Base-by-base conservation (phyloP, 2,888 invertebrate genomes). In the Adelognathus sp. region DNA sequence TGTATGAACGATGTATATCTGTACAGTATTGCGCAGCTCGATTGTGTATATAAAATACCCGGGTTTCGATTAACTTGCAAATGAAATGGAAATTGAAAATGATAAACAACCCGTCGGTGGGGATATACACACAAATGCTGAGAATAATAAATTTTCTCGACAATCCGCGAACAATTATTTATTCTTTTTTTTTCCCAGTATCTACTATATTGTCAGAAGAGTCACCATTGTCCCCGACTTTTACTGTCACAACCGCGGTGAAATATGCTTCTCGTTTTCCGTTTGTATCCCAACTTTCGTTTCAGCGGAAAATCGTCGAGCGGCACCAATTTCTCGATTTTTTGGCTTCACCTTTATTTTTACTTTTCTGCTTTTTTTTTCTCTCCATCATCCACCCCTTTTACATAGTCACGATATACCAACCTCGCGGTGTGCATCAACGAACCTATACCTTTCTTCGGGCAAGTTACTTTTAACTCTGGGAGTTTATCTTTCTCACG, bases 401-500 rank as follows among this genome's bases (percentile, higher is more conserved):
- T 54, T 72, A 44, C 72, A 67, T 69, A 54, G 63, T 64, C 69
- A 24, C 58, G 31, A 69, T 70, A 39, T 27, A 66, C 50, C 50
- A n/a, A 50, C 70, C 63, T 71, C 44, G 70, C 39, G 52, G 54
- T 76, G 61, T 73, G 78, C 80, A 75, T 73, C 44, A 63, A 54
- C 54, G 54, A 41, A 58, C 7, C 46, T 71, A 60, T 76, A 70
- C 70, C 46, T 66, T 60, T 63, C 61, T 64, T 61, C 61, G 58
- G 61, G 56, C 81, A 82, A 88, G 86, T 86, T 86, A 86, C 87
- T 86, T 85, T 84, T 81, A 87, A 89, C 87, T 88, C 87, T 84
- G 54, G 79, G 86, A 88, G 87, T 89, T 88, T 88, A 86, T 88
- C 87, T 86, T 86, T 82, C 86, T 84, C 80, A 70, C 81, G 83